Percentiles rank a stretch among this genome's conserved stretches.
Conservation (phyloP, 2,113 vertebrate species). For the Ageneiosus marmoratus region DNA sequence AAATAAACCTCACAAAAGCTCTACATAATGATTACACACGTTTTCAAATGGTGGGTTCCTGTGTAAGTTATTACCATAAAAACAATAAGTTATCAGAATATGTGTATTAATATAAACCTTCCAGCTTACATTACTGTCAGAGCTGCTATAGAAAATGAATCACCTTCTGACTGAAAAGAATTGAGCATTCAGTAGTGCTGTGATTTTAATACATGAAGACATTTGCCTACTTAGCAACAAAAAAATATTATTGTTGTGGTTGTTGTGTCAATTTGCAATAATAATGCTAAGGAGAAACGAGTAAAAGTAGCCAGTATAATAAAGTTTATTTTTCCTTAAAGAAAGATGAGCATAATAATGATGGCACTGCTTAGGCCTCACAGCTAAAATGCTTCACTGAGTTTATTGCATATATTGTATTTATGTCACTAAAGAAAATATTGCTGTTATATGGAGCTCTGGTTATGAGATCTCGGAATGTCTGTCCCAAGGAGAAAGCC, state of each 20-base stretch:
- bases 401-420: conserved; percentile 26
- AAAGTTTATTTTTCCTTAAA: neutral
- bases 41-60: neutral
- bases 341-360: conserved; percentile 25
- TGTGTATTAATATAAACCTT: neutral
- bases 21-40: neutral
- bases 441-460: conserved; percentile 17
- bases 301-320: neutral
- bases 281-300: neutral
- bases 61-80: neutral
- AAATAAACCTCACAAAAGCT: neutral
- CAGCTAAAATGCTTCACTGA: conserved; percentile 14
- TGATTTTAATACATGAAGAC: neutral
- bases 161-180: neutral
- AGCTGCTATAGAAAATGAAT: neutral
- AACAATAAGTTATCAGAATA: neutral
- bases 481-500: conserved; percentile 31
- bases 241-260: neutral
- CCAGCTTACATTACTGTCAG: neutral
- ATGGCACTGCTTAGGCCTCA: neutral
- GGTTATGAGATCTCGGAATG: conserved; percentile 23
- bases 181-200: neutral
- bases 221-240: neutral
- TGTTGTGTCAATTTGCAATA: neutral
- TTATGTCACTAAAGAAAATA: conserved; percentile 25